Evolutionary conservation across 2,113 vertebrate genomes (phyloP).

Genomic region (human): GRCh38 chr12:57367001-57367500

Average conservation of each 20-base stretch:
- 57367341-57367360: background rate
- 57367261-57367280: constrained; percentile 19
- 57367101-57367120: background rate
- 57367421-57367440: background rate
- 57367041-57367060: background rate
- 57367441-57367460: background rate
- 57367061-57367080: background rate
- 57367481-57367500: background rate
- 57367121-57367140: background rate
- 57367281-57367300: constrained; percentile 6
- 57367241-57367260: background rate
- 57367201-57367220: background rate
- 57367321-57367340: background rate
- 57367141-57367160: background rate
- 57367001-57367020: background rate
- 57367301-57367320: background rate
- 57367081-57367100: background rate
- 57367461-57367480: background rate
- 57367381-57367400: constrained; percentile 3
- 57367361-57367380: constrained; percentile 1
- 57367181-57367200: background rate
- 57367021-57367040: background rate
- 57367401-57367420: background rate
- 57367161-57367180: background rate
- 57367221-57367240: background rate